A percentile compares a stretch with the other conserved stretches of the same genome.
phyloP scores from a whole-genome alignment of 2,797 vertebrate genomes.

The Masticophis lateralis region DNA sequence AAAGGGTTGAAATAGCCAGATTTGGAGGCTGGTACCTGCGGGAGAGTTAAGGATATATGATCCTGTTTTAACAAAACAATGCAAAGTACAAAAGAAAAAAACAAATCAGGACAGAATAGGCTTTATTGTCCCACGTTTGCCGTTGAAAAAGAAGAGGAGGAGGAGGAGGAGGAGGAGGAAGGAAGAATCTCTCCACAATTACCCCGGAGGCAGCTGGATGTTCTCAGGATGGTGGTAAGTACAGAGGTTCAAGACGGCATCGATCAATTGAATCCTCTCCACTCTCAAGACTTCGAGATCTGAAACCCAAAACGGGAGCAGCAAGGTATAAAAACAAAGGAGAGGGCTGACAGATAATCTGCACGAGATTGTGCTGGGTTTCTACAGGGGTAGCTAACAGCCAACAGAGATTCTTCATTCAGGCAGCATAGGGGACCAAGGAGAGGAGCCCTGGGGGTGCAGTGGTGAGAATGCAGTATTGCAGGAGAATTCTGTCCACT shows the following conservation, averaged over 20 bases:
- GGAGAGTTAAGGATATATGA: not conserved
- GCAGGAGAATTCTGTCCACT: no score
- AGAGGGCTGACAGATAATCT: not conserved
- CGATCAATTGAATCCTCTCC: constrained; percentile 93
- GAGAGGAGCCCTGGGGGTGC: no score
- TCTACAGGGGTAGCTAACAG: no score
- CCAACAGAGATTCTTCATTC: not conserved
- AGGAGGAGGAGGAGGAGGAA: no score
- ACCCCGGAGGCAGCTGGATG: constrained; percentile 97
- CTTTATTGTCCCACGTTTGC: not conserved
- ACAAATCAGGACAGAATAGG: no score
- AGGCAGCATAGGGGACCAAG: not conserved
- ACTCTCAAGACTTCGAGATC: constrained; percentile 94
- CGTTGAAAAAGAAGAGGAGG: not conserved
- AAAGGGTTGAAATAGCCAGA: constrained; percentile 93
- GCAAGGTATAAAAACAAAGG: constrained; percentile 33
- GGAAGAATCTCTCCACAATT: not conserved
- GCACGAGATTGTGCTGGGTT: not conserved
- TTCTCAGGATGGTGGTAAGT: constrained; percentile 99
- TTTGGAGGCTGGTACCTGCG: constrained; percentile 93
- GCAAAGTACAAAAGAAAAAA: not conserved
- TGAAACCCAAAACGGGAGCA: constrained; percentile 56
- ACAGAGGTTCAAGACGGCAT: constrained; percentile 94
- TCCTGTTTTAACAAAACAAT: not conserved
- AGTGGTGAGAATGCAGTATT: no score